These are phyloP conservation scores for Drosophila dunni DNA, from an alignment of 1,140 invertebrate genomes.

Conservation along the genomic window DNA sequence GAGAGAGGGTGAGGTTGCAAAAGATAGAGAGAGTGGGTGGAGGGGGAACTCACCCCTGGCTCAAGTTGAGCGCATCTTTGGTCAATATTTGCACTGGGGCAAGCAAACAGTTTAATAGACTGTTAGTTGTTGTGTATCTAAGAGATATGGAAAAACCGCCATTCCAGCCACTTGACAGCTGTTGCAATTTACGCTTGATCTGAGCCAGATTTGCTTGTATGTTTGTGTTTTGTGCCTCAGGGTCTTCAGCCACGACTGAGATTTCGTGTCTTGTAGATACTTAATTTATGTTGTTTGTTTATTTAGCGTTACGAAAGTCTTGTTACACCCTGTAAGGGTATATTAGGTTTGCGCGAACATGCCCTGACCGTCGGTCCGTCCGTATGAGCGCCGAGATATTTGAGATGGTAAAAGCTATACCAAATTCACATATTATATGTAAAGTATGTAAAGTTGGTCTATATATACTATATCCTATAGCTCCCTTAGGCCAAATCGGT, in stretches of 20 bases:
- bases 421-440: too few species aligned
- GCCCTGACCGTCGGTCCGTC: too few species aligned
- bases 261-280: conserved; percentile 66
- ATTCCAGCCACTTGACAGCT: conserved; percentile 76
- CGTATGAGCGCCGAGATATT: too few species aligned
- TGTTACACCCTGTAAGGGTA: too few species aligned
- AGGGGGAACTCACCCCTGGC: conserved; percentile 25
- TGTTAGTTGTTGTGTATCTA: conserved; percentile 62
- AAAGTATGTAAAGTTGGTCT: too few species aligned
- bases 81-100: conserved; percentile 76
- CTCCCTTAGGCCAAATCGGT: too few species aligned
- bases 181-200: conserved; percentile 81
- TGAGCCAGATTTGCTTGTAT: conserved; percentile 29
- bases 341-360: too few species aligned
- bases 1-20: too few species aligned
- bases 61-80: conserved; percentile 53
- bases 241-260: conserved; percentile 54
- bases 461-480: too few species aligned
- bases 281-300: conserved; percentile 65
- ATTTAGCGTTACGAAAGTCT: conserved; percentile 28
- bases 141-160: conserved; percentile 58
- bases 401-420: too few species aligned
- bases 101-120: conserved; percentile 82
- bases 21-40: neutral
- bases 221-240: conserved; percentile 1